phyloP scores from a whole-genome alignment of 2,113 vertebrate species.

The Aldabrachelys gigantea region DNA sequence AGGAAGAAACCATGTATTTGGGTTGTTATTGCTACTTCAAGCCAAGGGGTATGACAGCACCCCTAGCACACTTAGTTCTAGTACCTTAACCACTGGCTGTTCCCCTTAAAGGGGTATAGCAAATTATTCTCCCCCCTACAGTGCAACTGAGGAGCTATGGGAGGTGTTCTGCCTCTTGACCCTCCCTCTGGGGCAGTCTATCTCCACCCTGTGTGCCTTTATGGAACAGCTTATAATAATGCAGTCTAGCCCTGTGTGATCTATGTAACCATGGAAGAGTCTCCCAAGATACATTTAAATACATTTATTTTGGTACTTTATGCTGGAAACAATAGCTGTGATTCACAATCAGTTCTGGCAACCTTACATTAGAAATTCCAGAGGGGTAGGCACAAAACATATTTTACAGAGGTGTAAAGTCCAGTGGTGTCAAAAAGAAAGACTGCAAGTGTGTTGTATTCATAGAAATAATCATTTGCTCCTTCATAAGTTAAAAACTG shows the following conservation, averaged over 20 bases:
- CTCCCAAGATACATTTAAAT: background rate
- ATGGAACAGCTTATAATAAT: background rate
- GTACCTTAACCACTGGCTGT: background rate
- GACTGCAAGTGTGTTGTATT: background rate
- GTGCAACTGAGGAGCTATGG: background rate
- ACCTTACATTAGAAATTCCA: background rate
- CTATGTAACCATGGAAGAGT: background rate
- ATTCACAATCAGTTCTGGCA: rapidly evolving
- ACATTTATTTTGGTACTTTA: background rate
- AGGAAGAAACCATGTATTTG: too few species aligned
- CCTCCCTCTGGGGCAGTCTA: background rate
- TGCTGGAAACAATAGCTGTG: background rate
- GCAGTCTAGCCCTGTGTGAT: background rate
- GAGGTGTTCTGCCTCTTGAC: background rate
- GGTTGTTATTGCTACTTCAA: too few species aligned
- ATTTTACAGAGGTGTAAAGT: background rate
- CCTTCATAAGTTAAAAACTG: background rate
- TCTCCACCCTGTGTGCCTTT: background rate
- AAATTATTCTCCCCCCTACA: background rate
- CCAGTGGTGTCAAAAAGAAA: background rate
- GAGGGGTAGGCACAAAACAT: background rate
- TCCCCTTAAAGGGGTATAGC: background rate
- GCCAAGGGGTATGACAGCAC: too few species aligned
- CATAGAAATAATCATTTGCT: rapidly evolving
- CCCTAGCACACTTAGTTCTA: too few species aligned